These are phyloP conservation scores for Andrena trimmerana DNA, from an alignment of 2,888 invertebrate genomes.

Conservation along the genomic window DNA sequence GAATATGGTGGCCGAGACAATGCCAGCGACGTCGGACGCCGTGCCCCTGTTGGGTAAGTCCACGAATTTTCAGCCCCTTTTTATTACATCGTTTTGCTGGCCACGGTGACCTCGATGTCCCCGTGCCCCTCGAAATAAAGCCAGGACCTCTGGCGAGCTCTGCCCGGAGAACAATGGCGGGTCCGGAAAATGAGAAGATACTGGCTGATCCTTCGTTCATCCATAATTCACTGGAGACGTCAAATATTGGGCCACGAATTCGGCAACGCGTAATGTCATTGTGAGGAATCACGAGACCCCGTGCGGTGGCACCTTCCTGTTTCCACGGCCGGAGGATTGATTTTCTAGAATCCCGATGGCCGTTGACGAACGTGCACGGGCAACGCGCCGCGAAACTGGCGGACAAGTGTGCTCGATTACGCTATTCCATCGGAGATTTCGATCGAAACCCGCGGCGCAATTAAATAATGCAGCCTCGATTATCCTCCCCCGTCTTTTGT, in stretches of 20 bases:
- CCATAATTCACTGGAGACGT: conserved; percentile 43
- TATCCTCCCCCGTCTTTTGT: conserved; percentile 10
- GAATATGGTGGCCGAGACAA: conserved; percentile 99
- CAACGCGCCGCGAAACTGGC: background rate
- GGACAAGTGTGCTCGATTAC: background rate
- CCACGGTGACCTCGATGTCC: background rate
- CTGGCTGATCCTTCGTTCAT: conserved; percentile 27
- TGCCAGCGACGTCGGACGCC: conserved; percentile 98
- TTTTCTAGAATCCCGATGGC: conserved; percentile 7
- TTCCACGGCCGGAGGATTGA: background rate
- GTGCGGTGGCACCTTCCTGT: background rate
- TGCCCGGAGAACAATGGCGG: conserved; percentile 21
- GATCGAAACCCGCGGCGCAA: conserved; percentile 11
- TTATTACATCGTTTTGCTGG: conserved; percentile 45
- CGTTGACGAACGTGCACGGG: background rate
- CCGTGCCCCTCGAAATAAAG: conserved; percentile 21
- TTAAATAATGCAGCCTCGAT: conserved; percentile 37
- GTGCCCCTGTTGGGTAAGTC: conserved; percentile 92
- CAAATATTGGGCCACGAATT: conserved; percentile 16
- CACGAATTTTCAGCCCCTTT: conserved; percentile 19
- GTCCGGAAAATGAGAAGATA: conserved; percentile 23
- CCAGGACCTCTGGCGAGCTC: conserved; percentile 5
- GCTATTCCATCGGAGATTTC: conserved; percentile 7
- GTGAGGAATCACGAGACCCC: background rate
- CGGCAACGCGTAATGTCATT: conserved; percentile 1